Evolutionary conservation across 2,113 vertebrate genomes (phyloP), one percentile per base, ranked within the genome.

Genomic region (Brachyistius frenatus): DNA sequence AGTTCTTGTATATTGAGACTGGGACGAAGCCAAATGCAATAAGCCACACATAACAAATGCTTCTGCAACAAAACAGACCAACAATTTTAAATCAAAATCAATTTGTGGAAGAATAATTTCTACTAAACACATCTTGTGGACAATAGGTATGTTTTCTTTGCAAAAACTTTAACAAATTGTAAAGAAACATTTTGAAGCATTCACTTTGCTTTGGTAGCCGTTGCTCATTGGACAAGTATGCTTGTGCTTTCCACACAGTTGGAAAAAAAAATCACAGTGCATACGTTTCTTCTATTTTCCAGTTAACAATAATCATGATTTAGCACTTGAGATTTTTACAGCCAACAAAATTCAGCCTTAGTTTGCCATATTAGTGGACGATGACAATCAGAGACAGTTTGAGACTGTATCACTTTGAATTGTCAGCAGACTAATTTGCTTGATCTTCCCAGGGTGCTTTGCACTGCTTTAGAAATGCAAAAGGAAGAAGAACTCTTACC

Each of bases 11-110:
- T 39, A 55, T n/a, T 64, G 50, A 56, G 10, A 50, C 2, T 1
- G 8, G 49, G n/a, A 76, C 7, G 60, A 57, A 65, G 13, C 33
- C 11, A 30, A 55, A 66, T 67, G 44, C 37, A 49, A 58, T 75
- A 23, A 46, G 0, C 54, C 3, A 9, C 11, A 4, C 1, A 33
- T 14, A 37, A 36, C 23, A 23, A 56, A 36, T 15, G 35, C 32
- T 41, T 72, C 52, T 58, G 37, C 32, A 31, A 7, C 4, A 55
- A 47, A 73, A 30, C 23, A 58, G 32, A 64, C 39, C 7, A 41
- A 9, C 4, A 16, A n/a, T 46, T 47, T 61, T 33, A 32, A 5
- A 37, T 47, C 4, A 6, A 5, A 23, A 23, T 23, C 23, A 23
- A 23, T 23, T 23, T 23, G 23, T 54, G 10, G 6, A 32, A 23